These are phyloP conservation scores for Odontophorus gujanensis DNA, from an alignment of 2,113 vertebrate genomes.

Conservation along the genomic window DNA sequence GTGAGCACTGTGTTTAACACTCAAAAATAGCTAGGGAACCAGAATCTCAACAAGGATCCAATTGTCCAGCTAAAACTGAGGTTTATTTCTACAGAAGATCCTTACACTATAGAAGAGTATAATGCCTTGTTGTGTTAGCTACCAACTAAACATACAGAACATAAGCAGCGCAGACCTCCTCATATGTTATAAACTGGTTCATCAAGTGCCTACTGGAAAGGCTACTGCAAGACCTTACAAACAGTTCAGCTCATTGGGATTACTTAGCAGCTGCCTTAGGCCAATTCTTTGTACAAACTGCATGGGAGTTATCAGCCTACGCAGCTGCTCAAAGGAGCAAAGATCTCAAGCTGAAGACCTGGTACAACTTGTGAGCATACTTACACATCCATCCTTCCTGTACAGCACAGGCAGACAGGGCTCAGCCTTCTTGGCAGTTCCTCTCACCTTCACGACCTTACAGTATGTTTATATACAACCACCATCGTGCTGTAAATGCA, in stretches of 20 bases:
- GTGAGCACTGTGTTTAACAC: background rate
- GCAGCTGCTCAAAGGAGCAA: background rate
- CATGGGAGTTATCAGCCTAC: background rate
- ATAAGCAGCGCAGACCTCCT: background rate
- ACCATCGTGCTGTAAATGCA: background rate
- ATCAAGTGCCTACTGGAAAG: background rate
- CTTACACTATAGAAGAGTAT: background rate
- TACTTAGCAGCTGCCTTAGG: background rate
- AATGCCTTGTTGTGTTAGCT: background rate
- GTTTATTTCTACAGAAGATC: background rate
- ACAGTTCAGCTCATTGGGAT: background rate
- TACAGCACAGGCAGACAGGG: background rate
- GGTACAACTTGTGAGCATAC: background rate
- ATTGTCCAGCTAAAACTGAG: background rate
- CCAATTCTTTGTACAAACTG: background rate
- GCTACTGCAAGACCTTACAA: background rate
- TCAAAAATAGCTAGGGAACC: background rate
- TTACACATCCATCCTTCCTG: background rate
- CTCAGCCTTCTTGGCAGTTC: background rate
- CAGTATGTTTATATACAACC: background rate
- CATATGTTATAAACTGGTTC: background rate
- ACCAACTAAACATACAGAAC: background rate
- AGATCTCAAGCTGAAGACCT: background rate
- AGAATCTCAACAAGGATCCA: background rate
- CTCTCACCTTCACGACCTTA: background rate